These are phyloP conservation scores for Neoarius graeffei DNA, from an alignment of 2,113 vertebrate genomes.

Conservation along the genomic window DNA sequence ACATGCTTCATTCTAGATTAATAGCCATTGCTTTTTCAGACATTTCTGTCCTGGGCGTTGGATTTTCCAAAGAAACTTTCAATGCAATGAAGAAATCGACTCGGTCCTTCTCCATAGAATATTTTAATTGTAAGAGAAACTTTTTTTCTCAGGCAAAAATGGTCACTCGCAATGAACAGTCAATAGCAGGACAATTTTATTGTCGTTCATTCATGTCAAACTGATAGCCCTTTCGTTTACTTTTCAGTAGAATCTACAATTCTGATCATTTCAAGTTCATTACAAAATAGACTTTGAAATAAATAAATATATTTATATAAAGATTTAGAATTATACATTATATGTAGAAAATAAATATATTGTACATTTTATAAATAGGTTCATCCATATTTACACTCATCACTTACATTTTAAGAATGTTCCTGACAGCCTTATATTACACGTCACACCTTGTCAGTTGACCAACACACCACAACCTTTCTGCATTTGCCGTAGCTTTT, in stretches of 20 bases:
- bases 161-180: slow-evolving; percentile 66
- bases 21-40: slow-evolving; percentile 11
- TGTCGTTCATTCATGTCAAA: slow-evolving; percentile 75
- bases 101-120: slow-evolving; percentile 59
- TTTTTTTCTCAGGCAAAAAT: slow-evolving; percentile 60
- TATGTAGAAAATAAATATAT: slow-evolving; percentile 99
- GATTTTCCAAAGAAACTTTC: not conserved
- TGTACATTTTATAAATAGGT: slow-evolving; percentile 99
- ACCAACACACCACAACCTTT: slow-evolving; percentile 58
- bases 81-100: slow-evolving; percentile 46
- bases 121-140: slow-evolving; percentile 70
- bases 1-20: slow-evolving; percentile 25
- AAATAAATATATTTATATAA: slow-evolving; percentile 99
- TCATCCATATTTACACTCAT: slow-evolving; percentile 92
- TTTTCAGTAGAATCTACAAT: slow-evolving; percentile 80
- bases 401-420: slow-evolving; percentile 85
- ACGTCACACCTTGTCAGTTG: slow-evolving; percentile 71
- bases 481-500: slow-evolving; percentile 55
- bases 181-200: slow-evolving; percentile 90
- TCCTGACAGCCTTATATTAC: slow-evolving; percentile 74
- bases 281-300: slow-evolving; percentile 92
- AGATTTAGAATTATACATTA: slow-evolving; percentile 97
- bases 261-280: slow-evolving; percentile 78
- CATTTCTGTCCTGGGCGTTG: not conserved
- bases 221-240: slow-evolving; percentile 58